phyloP scores from a whole-genome alignment of 2,888 invertebrate species.

The Heliconius hortense region DNA sequence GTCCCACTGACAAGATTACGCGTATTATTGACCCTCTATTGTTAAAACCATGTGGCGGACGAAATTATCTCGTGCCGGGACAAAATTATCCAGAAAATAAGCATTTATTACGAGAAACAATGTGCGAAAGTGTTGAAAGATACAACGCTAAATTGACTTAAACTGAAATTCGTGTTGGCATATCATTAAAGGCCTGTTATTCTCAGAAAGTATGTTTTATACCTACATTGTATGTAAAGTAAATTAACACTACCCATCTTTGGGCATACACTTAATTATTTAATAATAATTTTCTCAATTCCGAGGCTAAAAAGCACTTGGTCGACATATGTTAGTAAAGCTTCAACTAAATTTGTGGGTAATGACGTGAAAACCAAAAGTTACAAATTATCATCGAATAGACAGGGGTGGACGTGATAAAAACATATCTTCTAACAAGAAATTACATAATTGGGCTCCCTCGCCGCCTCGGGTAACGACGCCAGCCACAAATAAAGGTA shows the following conservation, averaged over 20 bases:
- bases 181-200: conserved; percentile 7
- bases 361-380: conserved; percentile 69
- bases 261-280: background rate
- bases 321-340: conserved; percentile 38
- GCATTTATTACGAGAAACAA: conserved; percentile 46
- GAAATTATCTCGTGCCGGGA: conserved; percentile 60
- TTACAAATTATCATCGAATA: conserved; percentile 76
- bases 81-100: conserved; percentile 57
- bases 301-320: background rate
- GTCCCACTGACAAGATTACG: conserved; percentile 70
- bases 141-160: conserved; percentile 27
- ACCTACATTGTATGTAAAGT: background rate
- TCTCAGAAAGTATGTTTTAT: background rate
- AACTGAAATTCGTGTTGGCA: conserved; percentile 25
- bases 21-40: conserved; percentile 79
- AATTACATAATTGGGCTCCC: conserved; percentile 81
- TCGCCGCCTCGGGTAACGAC: conserved; percentile 71
- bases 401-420: conserved; percentile 82
- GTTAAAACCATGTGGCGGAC: conserved; percentile 74
- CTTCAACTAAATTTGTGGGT: conserved; percentile 36
- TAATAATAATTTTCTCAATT: background rate
- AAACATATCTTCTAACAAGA: conserved; percentile 81
- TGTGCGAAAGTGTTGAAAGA: conserved; percentile 43
- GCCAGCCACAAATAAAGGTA: conserved; percentile 76
- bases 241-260: background rate